Conservation (phyloP, 2,113 vertebrate species). For the Callithrix jacchus region DNA sequence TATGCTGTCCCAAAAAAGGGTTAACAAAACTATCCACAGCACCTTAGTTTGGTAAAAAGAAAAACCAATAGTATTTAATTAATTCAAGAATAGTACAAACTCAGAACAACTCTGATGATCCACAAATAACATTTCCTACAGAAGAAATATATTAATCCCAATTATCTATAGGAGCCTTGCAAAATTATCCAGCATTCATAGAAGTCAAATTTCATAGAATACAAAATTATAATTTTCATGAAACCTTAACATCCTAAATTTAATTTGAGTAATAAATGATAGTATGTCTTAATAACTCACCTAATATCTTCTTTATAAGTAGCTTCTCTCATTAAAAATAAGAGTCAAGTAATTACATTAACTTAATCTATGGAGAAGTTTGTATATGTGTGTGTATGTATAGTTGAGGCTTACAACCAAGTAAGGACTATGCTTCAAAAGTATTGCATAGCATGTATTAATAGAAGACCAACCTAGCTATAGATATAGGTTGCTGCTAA, state of each 20-base stretch:
- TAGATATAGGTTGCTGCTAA: not conserved
- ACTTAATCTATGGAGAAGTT: not conserved
- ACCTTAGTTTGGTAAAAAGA: not conserved
- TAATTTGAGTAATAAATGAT: slow-evolving; percentile 27
- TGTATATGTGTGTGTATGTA: not conserved
- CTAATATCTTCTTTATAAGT: not conserved
- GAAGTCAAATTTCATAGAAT: not conserved
- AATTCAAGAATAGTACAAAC: not conserved
- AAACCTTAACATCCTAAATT: not conserved
- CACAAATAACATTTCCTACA: not conserved
- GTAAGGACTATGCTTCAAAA: not conserved
- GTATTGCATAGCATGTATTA: not conserved
- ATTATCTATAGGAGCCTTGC: not conserved
- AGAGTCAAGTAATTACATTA: not conserved
- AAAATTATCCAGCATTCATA: not conserved
- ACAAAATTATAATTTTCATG: not conserved
- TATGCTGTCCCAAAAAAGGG: not conserved
- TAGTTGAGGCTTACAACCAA: not conserved
- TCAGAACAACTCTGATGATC: not conserved
- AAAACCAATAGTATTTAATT: not conserved
- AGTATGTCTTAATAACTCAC: slow-evolving; percentile 28
- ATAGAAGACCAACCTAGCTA: not conserved
- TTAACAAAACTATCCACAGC: not conserved
- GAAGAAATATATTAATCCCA: not conserved
- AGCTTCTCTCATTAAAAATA: slow-evolving; percentile 14